Percentiles rank a stretch among this genome's conserved stretches.
phyloP scores from a whole-genome alignment of 2,113 vertebrate genomes.

The Myocastor coypus region DNA sequence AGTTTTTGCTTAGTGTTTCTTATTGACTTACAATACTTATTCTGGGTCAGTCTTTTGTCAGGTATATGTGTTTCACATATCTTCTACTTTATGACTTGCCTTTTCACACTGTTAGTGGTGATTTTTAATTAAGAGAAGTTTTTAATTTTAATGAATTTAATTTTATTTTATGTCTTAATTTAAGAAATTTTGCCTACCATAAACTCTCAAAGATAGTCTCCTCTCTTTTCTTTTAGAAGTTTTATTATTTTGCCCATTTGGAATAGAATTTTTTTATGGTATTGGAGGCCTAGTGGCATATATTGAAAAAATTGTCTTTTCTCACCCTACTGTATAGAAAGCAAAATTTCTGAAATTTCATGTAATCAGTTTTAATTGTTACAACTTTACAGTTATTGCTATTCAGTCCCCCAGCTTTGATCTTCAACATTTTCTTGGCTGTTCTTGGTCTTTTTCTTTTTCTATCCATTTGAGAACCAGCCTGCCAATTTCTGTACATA shows the following conservation, averaged over 20 bases:
- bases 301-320: not conserved
- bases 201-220: not conserved
- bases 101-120: constrained; percentile 31
- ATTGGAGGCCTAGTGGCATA: not conserved
- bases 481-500: not conserved
- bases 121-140: constrained; percentile 45
- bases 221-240: not conserved
- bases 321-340: not conserved
- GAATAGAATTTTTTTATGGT: not conserved
- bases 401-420: not conserved
- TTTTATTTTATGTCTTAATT: constrained; percentile 21
- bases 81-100: not conserved
- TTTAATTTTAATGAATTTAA: constrained; percentile 29
- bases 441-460: constrained; percentile 21
- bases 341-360: not conserved
- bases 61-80: not conserved
- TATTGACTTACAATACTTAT: not conserved
- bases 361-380: constrained; percentile 15
- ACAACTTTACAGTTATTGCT: not conserved
- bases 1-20: not conserved
- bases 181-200: constrained; percentile 21
- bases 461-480: constrained; percentile 7
- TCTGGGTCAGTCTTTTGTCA: not conserved
- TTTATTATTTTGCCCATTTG: constrained; percentile 16
- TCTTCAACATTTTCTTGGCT: constrained; percentile 13